Evolutionary conservation across 2,797 vertebrate species (phyloP).

Genomic region (Gephyroberyx darwinii): DNA sequence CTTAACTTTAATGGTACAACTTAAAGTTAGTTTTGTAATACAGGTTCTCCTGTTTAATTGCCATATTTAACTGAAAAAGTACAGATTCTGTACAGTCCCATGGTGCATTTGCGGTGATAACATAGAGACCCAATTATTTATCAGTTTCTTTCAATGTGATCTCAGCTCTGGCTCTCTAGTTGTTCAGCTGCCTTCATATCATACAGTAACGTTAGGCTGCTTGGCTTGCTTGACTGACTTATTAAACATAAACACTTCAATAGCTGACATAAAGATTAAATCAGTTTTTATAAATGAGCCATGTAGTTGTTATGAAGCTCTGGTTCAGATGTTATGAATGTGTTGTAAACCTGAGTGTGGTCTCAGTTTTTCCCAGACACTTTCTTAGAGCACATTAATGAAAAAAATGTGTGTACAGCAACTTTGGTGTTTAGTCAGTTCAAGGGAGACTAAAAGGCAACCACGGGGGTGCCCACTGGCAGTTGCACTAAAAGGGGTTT

Average conservation of each 20-base stretch:
- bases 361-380: conserved; percentile 45
- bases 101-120: no score
- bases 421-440: conserved; percentile 59
- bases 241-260: conserved; percentile 34
- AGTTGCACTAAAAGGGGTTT: conserved; percentile 66
- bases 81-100: no score
- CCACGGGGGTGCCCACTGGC: conserved; percentile 58
- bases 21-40: no score
- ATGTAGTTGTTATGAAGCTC: no score
- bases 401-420: conserved; percentile 55
- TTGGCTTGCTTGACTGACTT: background rate
- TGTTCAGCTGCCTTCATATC: no score
- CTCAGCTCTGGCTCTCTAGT: no score
- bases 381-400: conserved; percentile 35
- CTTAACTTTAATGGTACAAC: no score
- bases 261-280: conserved; percentile 35
- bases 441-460: conserved; percentile 58
- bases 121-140: no score
- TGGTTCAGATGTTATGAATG: conserved; percentile 6
- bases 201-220: no score
- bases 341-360: conserved; percentile 29
- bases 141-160: no score
- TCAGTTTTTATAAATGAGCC: conserved; percentile 27
- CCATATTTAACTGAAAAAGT: no score
- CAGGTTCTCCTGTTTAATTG: no score